A percentile compares a stretch with the other conserved stretches of the same genome.
These are phyloP conservation scores for Biston betularia DNA, from an alignment of 2,888 invertebrate genomes.

Conservation along the genomic window DNA sequence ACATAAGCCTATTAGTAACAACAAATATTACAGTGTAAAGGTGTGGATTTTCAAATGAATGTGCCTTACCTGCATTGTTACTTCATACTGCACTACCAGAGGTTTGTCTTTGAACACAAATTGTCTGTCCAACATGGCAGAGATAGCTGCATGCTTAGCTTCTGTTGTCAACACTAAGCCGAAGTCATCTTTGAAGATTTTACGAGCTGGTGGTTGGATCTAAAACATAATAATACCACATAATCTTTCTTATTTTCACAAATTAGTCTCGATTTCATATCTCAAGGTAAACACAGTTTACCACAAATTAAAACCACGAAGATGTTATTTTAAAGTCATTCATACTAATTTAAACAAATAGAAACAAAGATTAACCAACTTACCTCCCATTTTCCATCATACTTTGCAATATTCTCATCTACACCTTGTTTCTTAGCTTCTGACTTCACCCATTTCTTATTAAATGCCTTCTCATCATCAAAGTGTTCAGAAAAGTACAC, in stretches of 20 bases:
- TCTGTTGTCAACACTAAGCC: conserved; percentile 97
- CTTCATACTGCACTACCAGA: conserved; percentile 96
- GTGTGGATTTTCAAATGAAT: no score
- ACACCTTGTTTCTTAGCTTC: conserved; percentile 95
- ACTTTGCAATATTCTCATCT: conserved; percentile 96
- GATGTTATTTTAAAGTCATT: conserved; percentile 18
- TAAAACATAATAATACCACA: conserved; percentile 58
- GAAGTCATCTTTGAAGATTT: conserved; percentile 93
- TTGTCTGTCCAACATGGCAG: conserved; percentile 90
- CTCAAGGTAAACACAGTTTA: not conserved
- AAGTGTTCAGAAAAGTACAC: conserved; percentile 95
- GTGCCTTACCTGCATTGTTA: conserved; percentile 89
- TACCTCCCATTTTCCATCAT: conserved; percentile 93
- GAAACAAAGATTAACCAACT: conserved; percentile 34
- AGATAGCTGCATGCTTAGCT: conserved; percentile 98
- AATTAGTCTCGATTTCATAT: not conserved
- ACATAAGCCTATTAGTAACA: no score
- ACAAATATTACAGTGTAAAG: no score
- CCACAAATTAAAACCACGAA: conserved; percentile 7
- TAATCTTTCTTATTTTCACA: not conserved
- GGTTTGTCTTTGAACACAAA: conserved; percentile 95
- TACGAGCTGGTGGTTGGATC: conserved; percentile 91
- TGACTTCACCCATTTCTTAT: conserved; percentile 94
- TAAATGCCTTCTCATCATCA: conserved; percentile 90
- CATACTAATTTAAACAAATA: not conserved